Conservation (phyloP, 1,140 invertebrate species). For the Drosophila eugracilis region DNA sequence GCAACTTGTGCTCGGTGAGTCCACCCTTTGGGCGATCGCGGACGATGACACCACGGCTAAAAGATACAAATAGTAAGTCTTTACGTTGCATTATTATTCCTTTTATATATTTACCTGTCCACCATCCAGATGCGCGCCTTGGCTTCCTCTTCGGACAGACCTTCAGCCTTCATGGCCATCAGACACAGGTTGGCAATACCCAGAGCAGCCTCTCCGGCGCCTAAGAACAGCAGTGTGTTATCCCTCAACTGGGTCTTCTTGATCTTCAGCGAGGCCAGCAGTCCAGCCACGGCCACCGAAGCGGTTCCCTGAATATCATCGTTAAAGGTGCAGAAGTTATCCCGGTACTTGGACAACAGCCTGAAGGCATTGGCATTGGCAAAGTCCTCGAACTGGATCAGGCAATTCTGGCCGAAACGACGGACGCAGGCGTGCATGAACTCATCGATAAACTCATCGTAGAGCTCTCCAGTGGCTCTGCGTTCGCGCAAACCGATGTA, state of each 20-base stretch:
- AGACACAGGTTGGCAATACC: slow-evolving; percentile 94
- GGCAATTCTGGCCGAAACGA: slow-evolving; percentile 93
- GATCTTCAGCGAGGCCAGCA: slow-evolving; percentile 93
- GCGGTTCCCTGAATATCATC: slow-evolving; percentile 99
- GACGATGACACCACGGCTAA: slow-evolving; percentile 91
- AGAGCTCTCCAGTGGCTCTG: slow-evolving; percentile 90
- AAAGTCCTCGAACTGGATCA: slow-evolving; percentile 99
- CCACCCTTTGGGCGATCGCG: slow-evolving; percentile 90
- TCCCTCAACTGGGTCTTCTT: slow-evolving; percentile 93
- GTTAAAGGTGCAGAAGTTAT: slow-evolving; percentile 97
- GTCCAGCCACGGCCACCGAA: slow-evolving; percentile 95
- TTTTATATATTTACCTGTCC: slow-evolving; percentile 84
- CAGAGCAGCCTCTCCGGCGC: slow-evolving; percentile 96
- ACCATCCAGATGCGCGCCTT: slow-evolving; percentile 72
- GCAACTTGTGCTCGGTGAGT: slow-evolving; percentile 89
- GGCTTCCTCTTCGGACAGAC: slow-evolving; percentile 85
- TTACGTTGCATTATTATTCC: slow-evolving; percentile 54
- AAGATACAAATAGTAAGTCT: slow-evolving; percentile 90
- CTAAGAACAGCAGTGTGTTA: slow-evolving; percentile 95
- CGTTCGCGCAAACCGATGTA: slow-evolving; percentile 98
- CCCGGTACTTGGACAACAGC: slow-evolving; percentile 94
- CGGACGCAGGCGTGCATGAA: slow-evolving; percentile 97
- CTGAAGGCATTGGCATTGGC: slow-evolving; percentile 97
- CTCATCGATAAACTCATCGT: slow-evolving; percentile 98
- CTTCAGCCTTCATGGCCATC: slow-evolving; percentile 95